These are phyloP conservation scores for Tethya wilhelma DNA, from an alignment of 37 sponge, comb jelly and placozoan species.

Conservation along the genomic window DNA sequence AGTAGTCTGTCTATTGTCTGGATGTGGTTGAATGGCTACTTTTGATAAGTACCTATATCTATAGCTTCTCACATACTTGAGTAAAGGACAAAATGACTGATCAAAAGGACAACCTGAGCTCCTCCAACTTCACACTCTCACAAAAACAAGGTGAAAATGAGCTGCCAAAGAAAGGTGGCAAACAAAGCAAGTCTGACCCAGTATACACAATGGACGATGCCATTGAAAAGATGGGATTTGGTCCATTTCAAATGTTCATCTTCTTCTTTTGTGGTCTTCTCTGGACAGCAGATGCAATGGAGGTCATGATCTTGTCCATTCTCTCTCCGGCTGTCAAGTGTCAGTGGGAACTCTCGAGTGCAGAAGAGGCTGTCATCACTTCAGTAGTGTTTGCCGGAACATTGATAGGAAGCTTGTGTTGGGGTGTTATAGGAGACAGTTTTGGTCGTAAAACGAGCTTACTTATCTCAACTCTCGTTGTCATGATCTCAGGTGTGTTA, in stretches of 20 bases:
- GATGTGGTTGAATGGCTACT: no score
- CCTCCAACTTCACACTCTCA: no score
- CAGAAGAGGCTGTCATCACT: conserved; percentile 41
- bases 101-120: no score
- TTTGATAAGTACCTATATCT: no score
- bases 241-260: conserved; percentile 54
- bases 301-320: conserved; percentile 51
- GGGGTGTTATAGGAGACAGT: conserved; percentile 58
- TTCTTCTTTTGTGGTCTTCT: conserved; percentile 38
- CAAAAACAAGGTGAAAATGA: no score
- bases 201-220: conserved; percentile 69
- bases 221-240: conserved; percentile 71
- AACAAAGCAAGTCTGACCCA: no score
- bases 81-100: no score
- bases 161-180: no score
- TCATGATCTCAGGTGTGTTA: conserved; percentile 32
- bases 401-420: conserved; percentile 57
- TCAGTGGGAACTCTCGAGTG: conserved; percentile 28
- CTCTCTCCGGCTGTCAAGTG: conserved; percentile 48
- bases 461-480: conserved; percentile 1
- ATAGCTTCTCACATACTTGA: no score
- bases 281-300: conserved; percentile 52
- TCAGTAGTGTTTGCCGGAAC: conserved; percentile 77
- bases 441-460: conserved; percentile 62
- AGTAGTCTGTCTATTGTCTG: no score